Evolutionary conservation across 2,797 vertebrate species (phyloP).

Genomic region (Crocidura indochinensis): DNA sequence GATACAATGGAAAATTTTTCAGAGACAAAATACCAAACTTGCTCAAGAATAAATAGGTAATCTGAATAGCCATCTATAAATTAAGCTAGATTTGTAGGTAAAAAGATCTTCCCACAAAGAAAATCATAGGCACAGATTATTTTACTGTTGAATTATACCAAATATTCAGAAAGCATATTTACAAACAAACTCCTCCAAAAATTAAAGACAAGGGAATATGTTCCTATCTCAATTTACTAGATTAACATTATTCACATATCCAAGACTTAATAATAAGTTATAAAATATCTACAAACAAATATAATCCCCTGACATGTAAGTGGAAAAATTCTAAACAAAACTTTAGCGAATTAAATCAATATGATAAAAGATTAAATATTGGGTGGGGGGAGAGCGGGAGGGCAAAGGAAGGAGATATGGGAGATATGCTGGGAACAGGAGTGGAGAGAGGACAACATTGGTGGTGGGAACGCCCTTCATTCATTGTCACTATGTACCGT

Average conservation of each 20-base stretch:
- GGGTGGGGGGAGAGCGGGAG: too few relatives aligned
- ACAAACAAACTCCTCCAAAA: constrained; percentile 29
- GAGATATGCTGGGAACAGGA: too few relatives aligned
- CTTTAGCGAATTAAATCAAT: too few relatives aligned
- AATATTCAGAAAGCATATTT: constrained; percentile 15
- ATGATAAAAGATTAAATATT: too few relatives aligned
- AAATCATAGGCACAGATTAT: background rate
- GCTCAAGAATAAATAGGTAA: background rate
- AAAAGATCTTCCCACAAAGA: constrained; percentile 31
- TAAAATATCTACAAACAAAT: constrained; percentile 27
- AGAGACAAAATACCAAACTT: constrained; percentile 37
- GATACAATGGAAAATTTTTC: constrained; percentile 19
- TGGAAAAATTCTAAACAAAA: background rate
- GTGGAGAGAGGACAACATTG: too few relatives aligned
- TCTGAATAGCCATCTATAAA: too few relatives aligned
- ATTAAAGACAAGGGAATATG: background rate
- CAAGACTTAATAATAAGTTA: background rate
- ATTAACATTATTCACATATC: constrained; percentile 2
- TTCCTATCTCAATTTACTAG: background rate
- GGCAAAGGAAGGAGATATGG: too few relatives aligned
- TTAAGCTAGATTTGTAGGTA: background rate
- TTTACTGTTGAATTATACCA: constrained; percentile 25
- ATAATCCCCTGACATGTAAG: background rate
- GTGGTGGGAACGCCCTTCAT: too few relatives aligned
- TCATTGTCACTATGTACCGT: too few relatives aligned